Evolutionary conservation across 37 sponge, comb jelly and placozoan genomes (phyloP), one percentile per base, ranked within the genome.

Genomic region (Haliclona indistincta): DNA sequence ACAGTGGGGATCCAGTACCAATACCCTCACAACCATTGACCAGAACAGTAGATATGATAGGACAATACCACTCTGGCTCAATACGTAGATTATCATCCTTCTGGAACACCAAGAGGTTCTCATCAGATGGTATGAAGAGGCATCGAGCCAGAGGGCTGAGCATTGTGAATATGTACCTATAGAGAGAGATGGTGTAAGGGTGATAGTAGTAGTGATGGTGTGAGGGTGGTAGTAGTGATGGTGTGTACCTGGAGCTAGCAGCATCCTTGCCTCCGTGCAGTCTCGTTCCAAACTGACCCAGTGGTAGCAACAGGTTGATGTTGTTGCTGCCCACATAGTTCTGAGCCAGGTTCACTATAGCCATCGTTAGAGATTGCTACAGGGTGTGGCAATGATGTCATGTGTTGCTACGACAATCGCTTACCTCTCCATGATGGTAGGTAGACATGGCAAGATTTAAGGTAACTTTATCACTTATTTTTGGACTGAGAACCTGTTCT

Each of bases 41-140:
- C 56, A 97, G 86, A 20, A 95, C 77, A 87, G 89, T 78, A 64
- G 98, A 95, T 0, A 97, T 29, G 52, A 95, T 84, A 51, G 98
- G 98, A 56, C 94, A 94, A 83, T 97, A 97, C 98, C 98, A 97
- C 74, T 95, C 95, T 0, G 98, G 98, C 77, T 97, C 98, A 36
- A 97, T 92, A 43, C 76, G 55, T 42, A 75, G 44, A 79, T 95
- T 97, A 80, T 97, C 98, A 4, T 97, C 98, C 19, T 45, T 70
- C 45, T 80, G 69, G 54, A 25, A 80, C 55, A 58, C 36, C 39
- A 97, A 82, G 2, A 77, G 76, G 43, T 68, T 54, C 63, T 96
- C 94, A 74, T 96, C 97, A 15, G 68, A 61, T 2, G 79, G 11
- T 5, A 71, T 81, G 67, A 89, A 96, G 42, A 90, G n/a, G 39